phyloP scores from a whole-genome alignment of 64 coral and sea anemone genomes.

The Porites australiensis region DNA sequence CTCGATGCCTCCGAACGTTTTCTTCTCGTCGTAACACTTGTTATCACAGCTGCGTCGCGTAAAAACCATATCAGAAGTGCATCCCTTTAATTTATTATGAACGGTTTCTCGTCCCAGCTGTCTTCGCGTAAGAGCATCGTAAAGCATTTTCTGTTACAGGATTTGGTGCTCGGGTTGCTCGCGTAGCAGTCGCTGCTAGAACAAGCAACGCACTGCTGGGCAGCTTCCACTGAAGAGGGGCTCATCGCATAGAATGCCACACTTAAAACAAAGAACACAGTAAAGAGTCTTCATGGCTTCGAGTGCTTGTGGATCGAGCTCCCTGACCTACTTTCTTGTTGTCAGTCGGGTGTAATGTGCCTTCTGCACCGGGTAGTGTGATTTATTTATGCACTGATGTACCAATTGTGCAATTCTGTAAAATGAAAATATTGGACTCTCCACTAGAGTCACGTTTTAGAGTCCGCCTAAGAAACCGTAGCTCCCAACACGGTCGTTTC shows the following conservation, averaged over 20 bases:
- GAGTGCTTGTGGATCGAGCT: neutral
- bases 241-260: neutral
- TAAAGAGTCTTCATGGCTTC: constrained; percentile 3
- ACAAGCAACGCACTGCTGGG: neutral
- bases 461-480: too few relatives aligned
- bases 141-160: neutral
- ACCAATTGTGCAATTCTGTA: too few relatives aligned
- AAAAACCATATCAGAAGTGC: neutral
- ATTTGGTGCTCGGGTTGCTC: neutral
- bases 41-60: neutral
- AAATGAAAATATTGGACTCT: too few relatives aligned
- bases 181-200: neutral
- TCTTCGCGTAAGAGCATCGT: neutral
- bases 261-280: neutral
- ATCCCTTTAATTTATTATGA: neutral
- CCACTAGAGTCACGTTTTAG: too few relatives aligned
- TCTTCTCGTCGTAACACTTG: constrained; percentile 4
- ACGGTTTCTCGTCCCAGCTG: neutral
- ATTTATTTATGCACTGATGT: too few relatives aligned
- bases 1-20: neutral
- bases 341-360: too few relatives aligned
- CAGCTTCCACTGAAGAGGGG: neutral
- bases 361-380: too few relatives aligned
- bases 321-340: neutral
- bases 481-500: too few relatives aligned